Base-by-base conservation (phyloP, 2,113 vertebrate genomes). In the Sceloporus tristichus region DNA sequence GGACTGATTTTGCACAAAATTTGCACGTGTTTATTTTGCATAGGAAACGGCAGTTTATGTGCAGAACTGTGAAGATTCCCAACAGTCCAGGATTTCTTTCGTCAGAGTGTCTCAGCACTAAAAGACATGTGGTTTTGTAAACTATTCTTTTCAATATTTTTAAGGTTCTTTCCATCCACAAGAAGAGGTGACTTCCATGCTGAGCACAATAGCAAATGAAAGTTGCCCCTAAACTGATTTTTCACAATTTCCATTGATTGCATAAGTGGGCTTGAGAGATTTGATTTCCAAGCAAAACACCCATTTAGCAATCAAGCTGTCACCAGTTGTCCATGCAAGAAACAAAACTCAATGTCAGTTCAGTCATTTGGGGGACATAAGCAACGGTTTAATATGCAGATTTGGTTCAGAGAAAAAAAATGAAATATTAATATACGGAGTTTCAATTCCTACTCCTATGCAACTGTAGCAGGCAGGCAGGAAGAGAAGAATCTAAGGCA, bases 271-370 rank as follows among this genome's bases (percentile, higher is more conserved):
- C 56, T 59, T 27, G 65, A 88, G n/a, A 84, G 19, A 88, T 77
- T 87, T 92, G 59, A 90, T 91, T 92, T 90, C 48, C 87, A 89
- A 91, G 76, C 25, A 38, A 91, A 94, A 90, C 82, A 75, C 18
- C 89, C 71, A 89, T 75, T 91, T 92, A 91, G 38, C 14, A 88
- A 80, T 92, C 74, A 78, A 73, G 87, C 86, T 91, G 34, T 86
- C 65, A 62, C 81, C 86, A 68, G 71, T 76, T 68, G 34, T 88
- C 80, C 34, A 78, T 38, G 79, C 9, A 93, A 79, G 84, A 91
- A 91, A 88, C 14, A 9, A 84, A 93, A 71, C 14, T 84, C 59
- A 88, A 89, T 81, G 65, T 89, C 10, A 90, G 71, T 10, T 77
- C 66, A 29, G 68, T 7, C 79, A 38, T 79, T 87, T 8, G 42